These are phyloP conservation scores for Paragorgia papillata DNA, from an alignment of 92 coral and sea anemone genomes.

Conservation along the genomic window DNA sequence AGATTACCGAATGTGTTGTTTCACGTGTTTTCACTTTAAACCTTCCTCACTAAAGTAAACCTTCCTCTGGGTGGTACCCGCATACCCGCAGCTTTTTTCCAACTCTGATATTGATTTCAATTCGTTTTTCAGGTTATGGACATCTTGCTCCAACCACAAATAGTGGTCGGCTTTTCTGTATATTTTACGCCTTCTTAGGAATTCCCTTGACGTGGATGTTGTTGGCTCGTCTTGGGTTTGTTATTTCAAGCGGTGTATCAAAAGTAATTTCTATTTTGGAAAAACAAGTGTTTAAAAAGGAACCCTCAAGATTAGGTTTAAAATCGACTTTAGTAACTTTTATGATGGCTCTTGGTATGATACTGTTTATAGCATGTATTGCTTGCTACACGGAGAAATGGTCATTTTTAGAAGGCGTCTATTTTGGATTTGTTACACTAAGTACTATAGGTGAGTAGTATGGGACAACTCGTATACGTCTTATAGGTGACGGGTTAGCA, in stretches of 20 bases:
- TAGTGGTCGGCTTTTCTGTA: constrained; percentile 88
- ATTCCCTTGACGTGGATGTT: constrained; percentile 98
- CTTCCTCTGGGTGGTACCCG: too few relatives aligned
- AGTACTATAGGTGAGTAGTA: constrained; percentile 74
- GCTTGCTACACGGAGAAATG: constrained; percentile 88
- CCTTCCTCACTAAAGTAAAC: too few relatives aligned
- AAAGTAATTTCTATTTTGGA: constrained; percentile 54
- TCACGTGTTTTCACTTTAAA: too few relatives aligned
- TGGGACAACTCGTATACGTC: neutral
- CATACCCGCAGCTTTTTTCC: too few relatives aligned
- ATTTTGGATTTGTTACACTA: constrained; percentile 94
- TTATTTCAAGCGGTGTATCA: constrained; percentile 72
- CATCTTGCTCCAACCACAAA: constrained; percentile 96
- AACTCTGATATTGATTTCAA: too few relatives aligned
- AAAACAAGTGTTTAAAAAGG: constrained; percentile 58
- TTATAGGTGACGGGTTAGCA: too few relatives aligned
- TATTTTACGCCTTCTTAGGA: constrained; percentile 90
- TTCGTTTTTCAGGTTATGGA: constrained; percentile 84
- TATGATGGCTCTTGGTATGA: constrained; percentile 68
- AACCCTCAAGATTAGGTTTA: constrained; percentile 64
- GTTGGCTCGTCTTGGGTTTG: constrained; percentile 91
- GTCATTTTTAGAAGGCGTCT: constrained; percentile 87
- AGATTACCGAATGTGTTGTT: too few relatives aligned
- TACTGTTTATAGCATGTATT: constrained; percentile 79
- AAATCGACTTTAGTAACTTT: constrained; percentile 72